Conservation (phyloP, 2,113 vertebrate genomes). For the Astur gentilis region DNA sequence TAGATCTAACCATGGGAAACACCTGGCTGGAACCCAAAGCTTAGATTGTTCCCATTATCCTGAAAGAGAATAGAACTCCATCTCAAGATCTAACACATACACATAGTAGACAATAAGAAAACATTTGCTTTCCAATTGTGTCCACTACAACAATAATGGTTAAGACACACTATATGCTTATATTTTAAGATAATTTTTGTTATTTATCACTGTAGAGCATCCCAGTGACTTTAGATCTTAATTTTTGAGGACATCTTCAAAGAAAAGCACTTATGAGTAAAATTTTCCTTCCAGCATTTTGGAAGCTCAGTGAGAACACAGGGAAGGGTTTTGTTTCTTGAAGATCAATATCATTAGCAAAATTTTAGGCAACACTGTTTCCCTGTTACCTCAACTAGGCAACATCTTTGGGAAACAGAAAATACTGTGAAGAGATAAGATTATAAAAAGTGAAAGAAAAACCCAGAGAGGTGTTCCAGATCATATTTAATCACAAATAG, state of each 20-base stretch:
- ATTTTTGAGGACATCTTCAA: neutral
- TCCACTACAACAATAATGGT: neutral
- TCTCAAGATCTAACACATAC: conserved; percentile 74
- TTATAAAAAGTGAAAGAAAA: neutral
- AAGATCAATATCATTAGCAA: neutral
- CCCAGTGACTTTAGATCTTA: neutral
- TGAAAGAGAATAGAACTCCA: conserved; percentile 75
- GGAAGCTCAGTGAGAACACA: neutral
- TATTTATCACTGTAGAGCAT: neutral
- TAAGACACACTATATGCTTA: neutral
- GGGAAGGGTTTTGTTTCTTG: neutral
- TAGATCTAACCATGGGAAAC: conserved; percentile 79
- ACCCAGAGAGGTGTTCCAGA: neutral
- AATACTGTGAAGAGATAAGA: neutral
- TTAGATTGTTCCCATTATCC: conserved; percentile 76
- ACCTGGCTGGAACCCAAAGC: conserved; percentile 78
- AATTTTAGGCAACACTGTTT: neutral
- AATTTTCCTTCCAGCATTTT: neutral
- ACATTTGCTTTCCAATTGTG: neutral
- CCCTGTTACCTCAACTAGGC: neutral
- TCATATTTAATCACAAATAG: neutral
- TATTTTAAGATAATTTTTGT: neutral
- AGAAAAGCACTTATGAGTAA: neutral
- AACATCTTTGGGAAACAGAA: neutral
- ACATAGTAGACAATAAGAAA: conserved; percentile 73